These are phyloP conservation scores for Danio jaintianensis DNA, from an alignment of 2,797 vertebrate species.

Conservation along the genomic window DNA sequence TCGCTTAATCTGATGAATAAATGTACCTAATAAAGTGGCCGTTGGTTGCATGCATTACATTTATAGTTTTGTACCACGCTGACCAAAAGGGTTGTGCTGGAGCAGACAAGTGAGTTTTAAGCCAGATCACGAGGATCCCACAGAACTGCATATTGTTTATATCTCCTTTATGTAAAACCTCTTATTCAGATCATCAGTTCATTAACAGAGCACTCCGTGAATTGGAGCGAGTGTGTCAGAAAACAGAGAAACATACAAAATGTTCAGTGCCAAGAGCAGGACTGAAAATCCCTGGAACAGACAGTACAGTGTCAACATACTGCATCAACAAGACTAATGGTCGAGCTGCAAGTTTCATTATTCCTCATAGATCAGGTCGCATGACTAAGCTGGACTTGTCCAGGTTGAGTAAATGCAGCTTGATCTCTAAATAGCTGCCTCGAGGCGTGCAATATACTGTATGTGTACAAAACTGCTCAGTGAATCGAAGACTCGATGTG, in stretches of 20 bases:
- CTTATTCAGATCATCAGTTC: neutral
- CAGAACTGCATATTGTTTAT: too few species aligned
- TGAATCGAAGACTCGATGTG: conserved; percentile 1
- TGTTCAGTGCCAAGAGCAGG: neutral
- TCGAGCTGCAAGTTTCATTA: conserved; percentile 45
- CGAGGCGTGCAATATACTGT: neutral
- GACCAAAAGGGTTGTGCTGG: too few species aligned
- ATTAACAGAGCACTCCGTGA: neutral
- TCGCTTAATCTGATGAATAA: too few species aligned
- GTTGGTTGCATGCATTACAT: too few species aligned
- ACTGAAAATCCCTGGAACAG: neutral
- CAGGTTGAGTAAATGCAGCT: conserved; percentile 29
- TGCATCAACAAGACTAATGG: conserved; percentile 50
- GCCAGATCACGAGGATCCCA: too few species aligned
- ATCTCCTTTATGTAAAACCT: too few species aligned
- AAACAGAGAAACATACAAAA: neutral
- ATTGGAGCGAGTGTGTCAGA: neutral
- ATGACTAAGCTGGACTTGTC: conserved; percentile 15
- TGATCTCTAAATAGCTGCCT: conserved; percentile 17
- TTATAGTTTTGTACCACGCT: too few species aligned
- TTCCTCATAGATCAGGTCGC: conserved; percentile 43
- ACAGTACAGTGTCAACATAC: conserved; percentile 45
- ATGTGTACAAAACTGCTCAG: neutral
- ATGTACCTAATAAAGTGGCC: too few species aligned
- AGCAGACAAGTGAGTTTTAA: too few species aligned